Base-by-base conservation (phyloP, 2,113 vertebrate genomes). In the Tenrec ecaudatus region DNA sequence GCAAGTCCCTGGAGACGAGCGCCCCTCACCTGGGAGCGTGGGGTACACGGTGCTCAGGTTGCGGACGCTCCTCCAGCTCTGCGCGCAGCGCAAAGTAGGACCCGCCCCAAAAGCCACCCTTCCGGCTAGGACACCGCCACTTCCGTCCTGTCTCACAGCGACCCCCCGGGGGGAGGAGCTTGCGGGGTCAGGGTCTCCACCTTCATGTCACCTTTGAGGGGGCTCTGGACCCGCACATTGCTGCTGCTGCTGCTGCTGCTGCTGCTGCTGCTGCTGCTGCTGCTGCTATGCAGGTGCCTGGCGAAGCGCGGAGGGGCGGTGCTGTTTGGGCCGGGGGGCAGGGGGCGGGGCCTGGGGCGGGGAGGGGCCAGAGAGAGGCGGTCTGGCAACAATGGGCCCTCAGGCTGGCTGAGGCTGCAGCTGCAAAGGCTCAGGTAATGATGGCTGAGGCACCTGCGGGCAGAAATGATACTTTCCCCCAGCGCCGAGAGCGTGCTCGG, bases 131-230 rank as follows among this genome's bases (percentile, higher is more conserved):
- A 78, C 76, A 38, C 92, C 79, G 90, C 95, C 66, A 94, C 95
- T 96, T 95, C 96, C 96, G 95, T 94, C 93, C 95, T 91, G 86
- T 84, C 86, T 78, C 95, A 75, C 79, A 91, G 96, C 96, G 95
- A 96, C 96, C 96, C 94, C 97, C 97, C n/a, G n/a, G n/a, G n/a
- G n/a, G n/a, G n/a, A n/a, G n/a, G n/a, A n/a, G n/a, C n/a, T n/a
- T n/a, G n/a, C n/a, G n/a, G n/a, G n/a, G n/a, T n/a, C n/a, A n/a
- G n/a, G n/a, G n/a, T n/a, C n/a, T n/a, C n/a, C n/a, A n/a, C n/a
- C n/a, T n/a, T n/a, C n/a, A n/a, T n/a, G n/a, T n/a, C n/a, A n/a
- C n/a, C n/a, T n/a, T n/a, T n/a, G n/a, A n/a, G n/a, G n/a, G n/a
- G n/a, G n/a, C n/a, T n/a, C n/a, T n/a, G n/a, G n/a, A n/a, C n/a